Percentiles rank a stretch among this genome's conserved stretches.
Evolutionary conservation across 2,797 vertebrate species (phyloP).

Genomic region (Carapus acus): DNA sequence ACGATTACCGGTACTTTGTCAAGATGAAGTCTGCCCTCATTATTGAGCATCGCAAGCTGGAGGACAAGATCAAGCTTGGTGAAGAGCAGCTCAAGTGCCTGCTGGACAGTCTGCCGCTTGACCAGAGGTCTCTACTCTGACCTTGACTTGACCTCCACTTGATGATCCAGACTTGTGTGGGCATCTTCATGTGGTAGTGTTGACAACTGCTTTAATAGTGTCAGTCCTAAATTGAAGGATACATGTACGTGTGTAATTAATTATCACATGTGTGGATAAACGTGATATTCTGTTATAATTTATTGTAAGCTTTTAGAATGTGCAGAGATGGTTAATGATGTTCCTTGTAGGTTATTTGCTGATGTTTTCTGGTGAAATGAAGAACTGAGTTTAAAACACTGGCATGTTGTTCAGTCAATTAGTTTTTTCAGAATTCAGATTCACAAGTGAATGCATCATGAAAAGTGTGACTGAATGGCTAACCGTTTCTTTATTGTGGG

Average conservation of each 20-base stretch:
- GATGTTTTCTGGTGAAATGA: constrained; percentile 17
- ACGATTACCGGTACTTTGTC: constrained; percentile 92
- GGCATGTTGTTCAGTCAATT: neutral
- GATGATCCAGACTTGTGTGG: no score
- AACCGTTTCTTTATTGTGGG: no score
- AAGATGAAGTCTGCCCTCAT: constrained; percentile 96
- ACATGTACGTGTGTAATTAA: constrained; percentile 8
- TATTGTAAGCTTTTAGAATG: constrained; percentile 50
- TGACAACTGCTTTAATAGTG: neutral
- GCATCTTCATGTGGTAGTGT: constrained; percentile 1
- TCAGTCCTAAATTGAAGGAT: constrained; percentile 2
- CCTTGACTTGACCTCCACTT: neutral
- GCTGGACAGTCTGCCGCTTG: constrained; percentile 80
- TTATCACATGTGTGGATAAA: constrained; percentile 24
- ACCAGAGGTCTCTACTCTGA: constrained; percentile 50
- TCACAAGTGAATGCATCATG: neutral
- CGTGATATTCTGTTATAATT: constrained; percentile 51
- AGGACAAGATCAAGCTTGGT: constrained; percentile 92
- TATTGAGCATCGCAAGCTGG: constrained; percentile 90
- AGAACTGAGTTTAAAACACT: constrained; percentile 2
- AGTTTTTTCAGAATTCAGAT: constrained; percentile 11
- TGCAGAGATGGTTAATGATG: neutral
- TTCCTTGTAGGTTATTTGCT: constrained; percentile 13
- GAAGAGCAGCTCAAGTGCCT: constrained; percentile 93
- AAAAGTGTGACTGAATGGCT: no score